A percentile compares a stretch with the other conserved stretches of the same genome.
Evolutionary conservation across 2,113 vertebrate genomes (phyloP).

Genomic region (Toxotes chatareus): DNA sequence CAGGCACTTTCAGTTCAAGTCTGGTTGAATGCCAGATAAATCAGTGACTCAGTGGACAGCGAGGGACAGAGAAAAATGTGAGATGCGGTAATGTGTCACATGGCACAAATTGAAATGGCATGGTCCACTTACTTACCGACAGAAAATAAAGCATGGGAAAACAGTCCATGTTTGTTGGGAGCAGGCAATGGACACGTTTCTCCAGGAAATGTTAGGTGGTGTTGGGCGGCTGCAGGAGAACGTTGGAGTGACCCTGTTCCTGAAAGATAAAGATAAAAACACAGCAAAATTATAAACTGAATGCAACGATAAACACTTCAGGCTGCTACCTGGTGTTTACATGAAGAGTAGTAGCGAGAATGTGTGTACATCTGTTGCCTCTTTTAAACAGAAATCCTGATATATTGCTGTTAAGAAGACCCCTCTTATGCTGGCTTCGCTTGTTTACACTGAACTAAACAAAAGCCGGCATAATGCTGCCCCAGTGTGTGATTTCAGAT

Average conservation of each 20-base stretch:
- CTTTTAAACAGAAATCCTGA: too few relatives aligned
- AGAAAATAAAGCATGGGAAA: constrained; percentile 98
- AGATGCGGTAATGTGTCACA: constrained; percentile 49
- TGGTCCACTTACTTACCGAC: constrained; percentile 92
- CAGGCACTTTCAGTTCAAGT: constrained; percentile 33
- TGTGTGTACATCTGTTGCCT: constrained; percentile 13
- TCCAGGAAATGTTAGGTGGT: constrained; percentile 89
- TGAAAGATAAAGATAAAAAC: constrained; percentile 79
- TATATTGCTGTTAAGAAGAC: too few relatives aligned
- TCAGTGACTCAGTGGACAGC: constrained; percentile 34
- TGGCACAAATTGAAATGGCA: constrained; percentile 64
- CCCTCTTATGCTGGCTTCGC: too few relatives aligned
- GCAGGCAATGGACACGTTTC: constrained; percentile 88
- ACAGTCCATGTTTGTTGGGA: constrained; percentile 99
- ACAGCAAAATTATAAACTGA: constrained; percentile 62
- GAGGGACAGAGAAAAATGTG: not conserved
- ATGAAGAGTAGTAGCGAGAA: constrained; percentile 21
- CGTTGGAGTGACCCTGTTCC: constrained; percentile 85
- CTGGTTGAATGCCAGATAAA: constrained; percentile 39
- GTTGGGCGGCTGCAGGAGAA: constrained; percentile 84
- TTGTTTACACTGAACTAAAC: too few relatives aligned
- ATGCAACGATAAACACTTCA: constrained; percentile 45
- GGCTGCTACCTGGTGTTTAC: constrained; percentile 36
- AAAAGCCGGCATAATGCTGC: too few relatives aligned
- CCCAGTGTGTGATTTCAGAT: too few relatives aligned